Evolutionary conservation across 2,113 vertebrate genomes (phyloP).

Genomic region (Albula goreensis): DNA sequence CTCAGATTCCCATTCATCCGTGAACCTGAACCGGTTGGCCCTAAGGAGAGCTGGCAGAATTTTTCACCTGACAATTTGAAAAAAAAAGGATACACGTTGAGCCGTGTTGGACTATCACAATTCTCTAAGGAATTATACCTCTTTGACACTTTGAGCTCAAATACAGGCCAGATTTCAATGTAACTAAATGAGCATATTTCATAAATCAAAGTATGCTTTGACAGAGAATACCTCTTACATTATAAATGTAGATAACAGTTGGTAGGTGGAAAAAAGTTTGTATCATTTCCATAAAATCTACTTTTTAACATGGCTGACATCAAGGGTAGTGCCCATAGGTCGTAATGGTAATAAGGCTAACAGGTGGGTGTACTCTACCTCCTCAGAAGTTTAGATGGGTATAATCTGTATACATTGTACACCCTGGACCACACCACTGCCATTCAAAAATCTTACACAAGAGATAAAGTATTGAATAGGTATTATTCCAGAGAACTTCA

Average conservation of each 20-base stretch:
- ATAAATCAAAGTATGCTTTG: not conserved
- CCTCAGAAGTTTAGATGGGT: no score
- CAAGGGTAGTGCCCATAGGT: no score
- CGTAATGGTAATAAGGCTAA: no score
- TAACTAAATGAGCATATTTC: not conserved
- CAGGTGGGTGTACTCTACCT: no score
- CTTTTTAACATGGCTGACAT: no score
- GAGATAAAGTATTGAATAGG: no score
- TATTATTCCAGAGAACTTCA: no score
- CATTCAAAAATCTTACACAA: no score
- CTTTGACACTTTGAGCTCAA: not conserved
- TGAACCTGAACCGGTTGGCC: not conserved
- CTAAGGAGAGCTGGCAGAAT: not conserved
- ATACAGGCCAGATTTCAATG: not conserved
- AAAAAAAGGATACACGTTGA: not conserved
- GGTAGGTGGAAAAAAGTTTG: not conserved
- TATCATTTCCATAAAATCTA: not conserved
- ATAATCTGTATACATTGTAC: no score
- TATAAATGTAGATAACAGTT: not conserved
- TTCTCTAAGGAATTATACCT: not conserved
- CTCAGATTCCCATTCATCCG: not conserved
- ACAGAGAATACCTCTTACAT: not conserved
- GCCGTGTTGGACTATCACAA: not conserved
- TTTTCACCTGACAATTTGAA: not conserved
- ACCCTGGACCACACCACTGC: no score